These are phyloP conservation scores for Megaceryle torquata DNA, from an alignment of 2,113 vertebrate species.

Conservation along the genomic window DNA sequence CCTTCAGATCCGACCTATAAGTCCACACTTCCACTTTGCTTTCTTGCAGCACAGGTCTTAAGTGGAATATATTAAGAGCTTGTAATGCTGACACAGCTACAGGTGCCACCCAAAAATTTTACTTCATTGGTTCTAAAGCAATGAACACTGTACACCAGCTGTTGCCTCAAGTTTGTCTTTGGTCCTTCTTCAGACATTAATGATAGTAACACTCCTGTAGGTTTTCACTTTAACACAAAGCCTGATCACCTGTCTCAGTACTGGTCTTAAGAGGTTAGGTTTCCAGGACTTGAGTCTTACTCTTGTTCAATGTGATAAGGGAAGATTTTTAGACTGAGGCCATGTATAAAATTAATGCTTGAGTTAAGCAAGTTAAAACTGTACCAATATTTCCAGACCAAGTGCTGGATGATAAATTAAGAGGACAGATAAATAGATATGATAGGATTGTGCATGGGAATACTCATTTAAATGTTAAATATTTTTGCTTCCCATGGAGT, in stretches of 20 bases:
- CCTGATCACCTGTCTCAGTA: neutral
- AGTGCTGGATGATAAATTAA: slow-evolving; percentile 3
- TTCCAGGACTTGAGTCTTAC: neutral
- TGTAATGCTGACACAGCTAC: neutral
- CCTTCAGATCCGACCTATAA: neutral
- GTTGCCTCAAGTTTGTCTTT: neutral
- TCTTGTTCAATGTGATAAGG: neutral
- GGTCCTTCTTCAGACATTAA: neutral
- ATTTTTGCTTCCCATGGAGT: slow-evolving; percentile 39
- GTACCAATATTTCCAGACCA: neutral
- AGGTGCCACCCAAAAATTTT: neutral
- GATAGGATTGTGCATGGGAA: neutral
- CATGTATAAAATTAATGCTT: neutral
- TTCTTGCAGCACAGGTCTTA: neutral
- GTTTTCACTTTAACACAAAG: too few species aligned
- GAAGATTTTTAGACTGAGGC: neutral
- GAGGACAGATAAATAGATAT: neutral
- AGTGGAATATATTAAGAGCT: neutral
- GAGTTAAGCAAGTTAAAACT: neutral
- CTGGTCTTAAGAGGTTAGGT: neutral
- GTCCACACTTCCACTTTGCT: neutral
- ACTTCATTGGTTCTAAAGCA: neutral
- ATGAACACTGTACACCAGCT: neutral
- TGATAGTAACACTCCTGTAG: too few species aligned
- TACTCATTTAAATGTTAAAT: slow-evolving; percentile 62